Evolutionary conservation across 37 sponge, comb jelly and placozoan genomes (phyloP).

Genomic region (Dysidea cf. avara): DNA sequence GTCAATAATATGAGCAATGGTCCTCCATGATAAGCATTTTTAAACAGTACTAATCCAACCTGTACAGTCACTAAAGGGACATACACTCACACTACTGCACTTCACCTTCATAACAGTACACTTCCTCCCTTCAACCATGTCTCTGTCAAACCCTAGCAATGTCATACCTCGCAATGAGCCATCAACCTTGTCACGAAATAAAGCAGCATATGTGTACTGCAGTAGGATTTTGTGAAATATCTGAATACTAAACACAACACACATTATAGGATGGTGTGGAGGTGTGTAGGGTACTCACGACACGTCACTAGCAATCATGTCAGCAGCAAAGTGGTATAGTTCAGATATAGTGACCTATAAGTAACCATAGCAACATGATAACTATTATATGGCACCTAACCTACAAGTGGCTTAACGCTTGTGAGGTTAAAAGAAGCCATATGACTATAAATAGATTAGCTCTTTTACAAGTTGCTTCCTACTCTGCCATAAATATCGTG

Average conservation of each 20-base stretch:
- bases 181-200: constrained; percentile 65
- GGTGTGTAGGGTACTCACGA: too few relatives aligned
- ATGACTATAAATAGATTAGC: too few relatives aligned
- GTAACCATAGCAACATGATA: too few relatives aligned
- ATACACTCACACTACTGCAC: neutral
- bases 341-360: too few relatives aligned
- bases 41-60: constrained; percentile 62
- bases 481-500: too few relatives aligned
- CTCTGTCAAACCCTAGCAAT: constrained; percentile 33
- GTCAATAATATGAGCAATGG: too few relatives aligned
- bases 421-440: too few relatives aligned
- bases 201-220: constrained; percentile 45
- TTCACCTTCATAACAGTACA: constrained; percentile 51
- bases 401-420: too few relatives aligned
- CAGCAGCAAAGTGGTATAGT: constrained; percentile 31
- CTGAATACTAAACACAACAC: too few relatives aligned
- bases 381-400: too few relatives aligned
- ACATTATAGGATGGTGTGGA: too few relatives aligned
- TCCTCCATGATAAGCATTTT: constrained; percentile 60
- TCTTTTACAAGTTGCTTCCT: too few relatives aligned
- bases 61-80: neutral
- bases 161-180: constrained; percentile 78
- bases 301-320: constrained; percentile 30
- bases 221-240: constrained; percentile 42
- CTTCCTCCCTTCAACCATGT: constrained; percentile 16